Conservation (phyloP, 2,888 invertebrate genomes). For the Eupeodes luniger region DNA sequence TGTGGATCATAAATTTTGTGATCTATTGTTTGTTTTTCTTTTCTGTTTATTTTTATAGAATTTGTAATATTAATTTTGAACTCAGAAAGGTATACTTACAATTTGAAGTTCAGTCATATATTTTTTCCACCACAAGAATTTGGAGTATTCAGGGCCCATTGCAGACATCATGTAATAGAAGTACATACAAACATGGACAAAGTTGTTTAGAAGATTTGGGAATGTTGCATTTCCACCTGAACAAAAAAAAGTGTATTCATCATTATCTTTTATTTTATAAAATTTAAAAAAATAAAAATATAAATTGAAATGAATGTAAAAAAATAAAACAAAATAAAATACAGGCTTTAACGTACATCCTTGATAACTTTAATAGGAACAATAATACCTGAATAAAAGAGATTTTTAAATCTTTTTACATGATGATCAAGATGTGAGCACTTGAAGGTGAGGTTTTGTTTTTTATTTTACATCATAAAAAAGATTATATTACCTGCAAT, state of each 20-base stretch:
- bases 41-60: not conserved
- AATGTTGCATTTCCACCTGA: constrained; percentile 86
- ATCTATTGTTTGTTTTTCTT: not conserved
- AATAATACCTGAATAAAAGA: no score
- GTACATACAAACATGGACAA: constrained; percentile 98
- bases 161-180: constrained; percentile 96
- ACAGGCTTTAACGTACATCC: no score
- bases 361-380: no score
- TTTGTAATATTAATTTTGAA: not conserved
- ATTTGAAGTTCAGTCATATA: constrained; percentile 97
- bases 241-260: not conserved
- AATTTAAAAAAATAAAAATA: not conserved
- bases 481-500: constrained; percentile 86
- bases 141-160: constrained; percentile 93
- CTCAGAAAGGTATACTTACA: constrained; percentile 85
- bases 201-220: constrained; percentile 91
- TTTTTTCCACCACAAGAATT: constrained; percentile 97
- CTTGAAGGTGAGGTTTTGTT: no score
- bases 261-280: not conserved
- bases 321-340: no score
- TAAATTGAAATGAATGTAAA: no score
- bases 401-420: no score
- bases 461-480: not conserved
- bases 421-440: no score
- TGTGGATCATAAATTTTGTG: not conserved